phyloP scores from a whole-genome alignment of 2,113 vertebrate genomes.

The Rana temporaria region DNA sequence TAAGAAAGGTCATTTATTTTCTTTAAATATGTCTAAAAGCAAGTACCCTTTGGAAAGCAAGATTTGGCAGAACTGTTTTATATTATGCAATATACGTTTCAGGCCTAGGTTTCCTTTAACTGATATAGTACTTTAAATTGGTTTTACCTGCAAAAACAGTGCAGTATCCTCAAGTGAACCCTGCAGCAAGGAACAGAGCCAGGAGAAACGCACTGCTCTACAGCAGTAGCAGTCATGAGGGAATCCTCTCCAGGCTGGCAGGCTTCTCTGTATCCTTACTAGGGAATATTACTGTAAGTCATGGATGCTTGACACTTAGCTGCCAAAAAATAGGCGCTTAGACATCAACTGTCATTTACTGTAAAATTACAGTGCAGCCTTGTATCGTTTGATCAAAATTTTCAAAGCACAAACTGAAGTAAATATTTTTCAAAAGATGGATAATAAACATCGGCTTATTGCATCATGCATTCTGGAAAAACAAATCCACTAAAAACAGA shows the following conservation, averaged over 20 bases:
- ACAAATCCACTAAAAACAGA: no score
- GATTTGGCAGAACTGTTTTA: neutral
- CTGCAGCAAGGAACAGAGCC: constrained; percentile 18
- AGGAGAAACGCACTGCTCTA: constrained; percentile 16
- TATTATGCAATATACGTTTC: neutral
- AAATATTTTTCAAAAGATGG: no score
- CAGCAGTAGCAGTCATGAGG: constrained; percentile 24
- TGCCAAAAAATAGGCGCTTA: neutral
- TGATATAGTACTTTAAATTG: neutral
- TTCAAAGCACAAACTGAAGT: no score
- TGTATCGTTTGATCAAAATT: no score
- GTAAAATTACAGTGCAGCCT: no score
- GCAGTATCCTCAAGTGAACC: constrained; percentile 27
- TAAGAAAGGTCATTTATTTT: no score
- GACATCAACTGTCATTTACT: no score
- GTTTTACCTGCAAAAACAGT: constrained; percentile 22
- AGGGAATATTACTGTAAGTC: constrained; percentile 4
- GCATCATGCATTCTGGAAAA: no score
- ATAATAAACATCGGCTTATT: no score
- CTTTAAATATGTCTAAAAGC: no score
- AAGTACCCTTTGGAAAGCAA: no score
- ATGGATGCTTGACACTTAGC: neutral
- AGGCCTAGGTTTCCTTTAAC: neutral
- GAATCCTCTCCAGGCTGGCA: constrained; percentile 11
- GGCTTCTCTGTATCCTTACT: constrained; percentile 4